Base-by-base conservation (phyloP, 2,888 invertebrate species). In the Drosophila melanosoma region DNA sequence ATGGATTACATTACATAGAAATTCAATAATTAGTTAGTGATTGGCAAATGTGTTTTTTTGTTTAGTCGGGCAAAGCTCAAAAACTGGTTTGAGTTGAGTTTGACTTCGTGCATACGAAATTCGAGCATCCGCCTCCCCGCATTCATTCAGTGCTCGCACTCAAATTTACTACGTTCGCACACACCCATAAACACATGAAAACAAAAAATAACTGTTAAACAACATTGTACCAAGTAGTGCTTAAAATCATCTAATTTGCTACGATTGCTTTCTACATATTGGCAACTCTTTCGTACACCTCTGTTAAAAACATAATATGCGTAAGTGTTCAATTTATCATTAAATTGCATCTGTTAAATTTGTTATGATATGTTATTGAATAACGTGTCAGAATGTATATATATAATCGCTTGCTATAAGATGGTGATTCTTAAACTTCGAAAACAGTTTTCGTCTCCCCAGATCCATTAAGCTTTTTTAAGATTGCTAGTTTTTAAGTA, bases 71-170 rank as follows among this genome's bases (percentile, higher is more conserved):
- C 59, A 76, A 11, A 82, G 65, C 80, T 77, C 26, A 53, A 61
- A 73, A 82, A 84, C 80, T 79, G 82, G 85, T 82, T 82, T 84
- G 48, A 78, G 82, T 82, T 84, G 61, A 45, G 74, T 69, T 69
- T 82, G 68, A 40, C 74, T 71, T 69, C 52, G 58, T 76, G 74
- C 67, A 65, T 75, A 74, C 56, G 51, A 76, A 58, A 53, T 35
- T 66, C 53, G 35, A 66, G 57, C 38, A 23, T 23, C 23, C 45
- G 23, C 45, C 23, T 23, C 23, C 15, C 45, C 49, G 66, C 60
- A 79, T 58, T 67, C 71, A 79, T 70, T 74, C 56, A 51, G 29
- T 32, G 68, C 62, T 52, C 33, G 54, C 52, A 66, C 53, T 57
- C 74, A 53, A 52, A 53, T 20, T 45, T 66, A 70, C 63, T 63